phyloP scores from a whole-genome alignment of 1,140 invertebrate species.

The Galendromus occidentalis region DNA sequence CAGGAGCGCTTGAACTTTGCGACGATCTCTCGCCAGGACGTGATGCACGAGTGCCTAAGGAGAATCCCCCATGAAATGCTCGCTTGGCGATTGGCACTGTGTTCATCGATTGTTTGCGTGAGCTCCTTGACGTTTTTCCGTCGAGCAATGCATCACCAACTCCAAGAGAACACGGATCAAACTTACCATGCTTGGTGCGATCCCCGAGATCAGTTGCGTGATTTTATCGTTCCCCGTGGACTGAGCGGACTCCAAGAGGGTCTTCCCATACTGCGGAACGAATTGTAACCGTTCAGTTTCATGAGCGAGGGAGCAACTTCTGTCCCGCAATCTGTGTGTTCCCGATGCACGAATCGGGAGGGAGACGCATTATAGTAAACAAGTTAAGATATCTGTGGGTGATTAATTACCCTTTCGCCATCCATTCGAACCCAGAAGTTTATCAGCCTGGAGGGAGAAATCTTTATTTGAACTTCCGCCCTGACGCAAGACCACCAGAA shows the following conservation, averaged over 20 bases:
- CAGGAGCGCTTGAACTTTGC: neutral
- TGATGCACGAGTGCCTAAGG: neutral
- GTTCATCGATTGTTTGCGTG: neutral
- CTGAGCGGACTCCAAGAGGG: neutral
- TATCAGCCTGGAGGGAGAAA: neutral
- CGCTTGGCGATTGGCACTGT: too few relatives aligned
- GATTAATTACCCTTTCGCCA: neutral
- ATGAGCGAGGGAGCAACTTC: too few relatives aligned
- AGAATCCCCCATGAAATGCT: neutral
- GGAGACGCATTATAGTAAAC: too few relatives aligned
- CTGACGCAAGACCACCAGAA: too few relatives aligned
- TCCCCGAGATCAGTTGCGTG: neutral
- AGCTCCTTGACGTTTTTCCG: neutral
- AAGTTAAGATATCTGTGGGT: too few relatives aligned
- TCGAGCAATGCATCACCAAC: neutral
- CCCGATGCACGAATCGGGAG: too few relatives aligned
- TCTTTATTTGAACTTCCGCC: too few relatives aligned
- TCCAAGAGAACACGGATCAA: neutral
- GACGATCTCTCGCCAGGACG: neutral
- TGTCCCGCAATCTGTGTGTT: too few relatives aligned
- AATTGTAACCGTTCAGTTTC: too few relatives aligned
- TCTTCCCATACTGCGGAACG: neutral
- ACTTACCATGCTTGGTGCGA: neutral
- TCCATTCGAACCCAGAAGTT: slow-evolving; percentile 7
- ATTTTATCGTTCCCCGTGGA: neutral